phyloP scores from a whole-genome alignment of 2,797 vertebrate genomes.

The Myoxocephalus aenaeus region DNA sequence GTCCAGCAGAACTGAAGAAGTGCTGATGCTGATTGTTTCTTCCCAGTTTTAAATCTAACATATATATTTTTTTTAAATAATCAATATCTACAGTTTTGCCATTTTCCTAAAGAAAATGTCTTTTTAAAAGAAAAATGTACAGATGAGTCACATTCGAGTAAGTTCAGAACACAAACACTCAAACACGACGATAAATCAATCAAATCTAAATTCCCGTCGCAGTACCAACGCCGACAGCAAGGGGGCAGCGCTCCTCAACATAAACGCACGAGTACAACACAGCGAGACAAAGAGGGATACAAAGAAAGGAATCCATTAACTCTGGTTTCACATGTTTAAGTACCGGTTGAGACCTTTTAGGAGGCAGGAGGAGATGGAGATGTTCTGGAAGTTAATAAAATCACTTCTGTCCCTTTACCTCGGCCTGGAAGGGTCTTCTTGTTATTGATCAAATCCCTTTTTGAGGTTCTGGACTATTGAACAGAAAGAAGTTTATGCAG shows the following conservation, averaged over 20 bases:
- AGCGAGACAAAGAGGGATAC: neutral
- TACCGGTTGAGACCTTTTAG: neutral
- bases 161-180: constrained; percentile 5
- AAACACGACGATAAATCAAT: constrained; percentile 13
- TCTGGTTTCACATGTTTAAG: neutral
- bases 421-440: too few species aligned
- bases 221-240: constrained; percentile 14
- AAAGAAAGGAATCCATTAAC: neutral
- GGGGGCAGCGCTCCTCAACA: constrained; percentile 7
- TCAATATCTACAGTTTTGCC: constrained; percentile 3
- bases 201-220: neutral
- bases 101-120: constrained; percentile 2
- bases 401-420: constrained; percentile 2
- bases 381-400: neutral
- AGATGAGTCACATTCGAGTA: constrained; percentile 15
- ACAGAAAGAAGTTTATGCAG: neutral
- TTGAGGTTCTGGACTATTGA: neutral
- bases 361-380: neutral
- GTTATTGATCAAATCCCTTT: neutral
- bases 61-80: neutral
- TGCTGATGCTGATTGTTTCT: neutral
- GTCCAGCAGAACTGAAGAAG: too few species aligned
- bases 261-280: neutral
- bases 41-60: neutral
- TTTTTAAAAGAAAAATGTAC: neutral